Evolutionary conservation across 1,140 invertebrate species (phyloP).

Genomic region (Leptestheria dahalacensis): DNA sequence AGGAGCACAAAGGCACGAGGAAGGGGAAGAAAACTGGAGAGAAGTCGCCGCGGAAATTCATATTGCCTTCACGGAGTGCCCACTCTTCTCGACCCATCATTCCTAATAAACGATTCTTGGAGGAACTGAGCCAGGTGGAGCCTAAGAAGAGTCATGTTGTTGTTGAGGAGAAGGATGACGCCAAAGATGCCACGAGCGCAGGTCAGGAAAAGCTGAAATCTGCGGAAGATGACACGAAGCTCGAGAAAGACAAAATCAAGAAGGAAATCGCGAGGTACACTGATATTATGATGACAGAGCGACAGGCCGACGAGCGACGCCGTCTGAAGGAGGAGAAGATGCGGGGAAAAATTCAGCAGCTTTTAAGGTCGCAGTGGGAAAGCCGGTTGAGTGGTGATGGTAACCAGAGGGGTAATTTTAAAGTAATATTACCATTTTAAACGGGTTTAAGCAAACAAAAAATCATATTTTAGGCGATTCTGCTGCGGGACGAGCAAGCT

Average conservation of each 20-base stretch:
- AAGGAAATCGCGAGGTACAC: constrained; percentile 9
- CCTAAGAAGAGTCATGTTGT: not conserved
- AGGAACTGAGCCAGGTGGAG: not conserved
- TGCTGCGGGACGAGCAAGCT: not conserved
- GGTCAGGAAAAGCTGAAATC: too few relatives aligned
- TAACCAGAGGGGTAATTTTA: constrained; percentile 1
- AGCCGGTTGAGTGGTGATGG: constrained; percentile 17
- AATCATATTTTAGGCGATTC: not conserved
- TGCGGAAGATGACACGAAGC: not conserved
- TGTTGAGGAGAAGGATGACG: too few relatives aligned
- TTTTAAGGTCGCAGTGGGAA: constrained; percentile 26
- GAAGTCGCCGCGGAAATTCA: constrained; percentile 42
- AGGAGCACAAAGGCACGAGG: not conserved
- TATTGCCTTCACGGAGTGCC: constrained; percentile 64
- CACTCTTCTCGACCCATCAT: constrained; percentile 78
- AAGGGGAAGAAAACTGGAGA: not conserved
- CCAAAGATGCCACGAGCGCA: too few relatives aligned
- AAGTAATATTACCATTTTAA: too few relatives aligned
- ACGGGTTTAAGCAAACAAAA: too few relatives aligned
- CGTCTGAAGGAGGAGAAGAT: constrained; percentile 19
- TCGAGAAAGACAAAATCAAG: constrained; percentile 17
- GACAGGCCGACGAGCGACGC: constrained; percentile 1
- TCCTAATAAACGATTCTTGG: constrained; percentile 60
- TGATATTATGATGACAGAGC: constrained; percentile 11
- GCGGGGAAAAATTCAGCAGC: constrained; percentile 25